A percentile compares a stretch with the other conserved stretches of the same genome.
Evolutionary conservation across 2,888 invertebrate genomes (phyloP).

Genomic region (Ormyrus thymus): DNA sequence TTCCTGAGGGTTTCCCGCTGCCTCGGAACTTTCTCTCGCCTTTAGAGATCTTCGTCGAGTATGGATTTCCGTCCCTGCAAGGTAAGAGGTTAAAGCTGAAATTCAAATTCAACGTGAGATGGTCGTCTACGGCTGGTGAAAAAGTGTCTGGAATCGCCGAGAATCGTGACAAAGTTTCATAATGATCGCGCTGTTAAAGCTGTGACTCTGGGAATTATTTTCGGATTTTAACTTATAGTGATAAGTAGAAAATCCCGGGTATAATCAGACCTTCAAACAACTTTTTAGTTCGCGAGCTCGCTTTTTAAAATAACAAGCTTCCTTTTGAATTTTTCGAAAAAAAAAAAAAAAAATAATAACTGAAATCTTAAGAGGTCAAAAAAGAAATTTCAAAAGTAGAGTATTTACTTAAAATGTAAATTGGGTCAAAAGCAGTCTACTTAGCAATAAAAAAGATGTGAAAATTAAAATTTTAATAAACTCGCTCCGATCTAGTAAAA

Average conservation of each 20-base stretch:
- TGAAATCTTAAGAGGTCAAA: neutral
- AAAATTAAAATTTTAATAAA: too few relatives aligned
- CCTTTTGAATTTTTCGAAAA: neutral
- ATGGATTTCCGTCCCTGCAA: conserved; percentile 63
- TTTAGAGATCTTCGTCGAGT: conserved; percentile 62
- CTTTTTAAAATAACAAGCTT: neutral
- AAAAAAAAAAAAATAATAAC: neutral
- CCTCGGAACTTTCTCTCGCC: conserved; percentile 42
- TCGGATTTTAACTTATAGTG: neutral
- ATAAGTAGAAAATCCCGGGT: neutral
- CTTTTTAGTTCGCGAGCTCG: neutral
- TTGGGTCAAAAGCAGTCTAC: too few relatives aligned
- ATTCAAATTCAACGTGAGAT: conserved; percentile 49
- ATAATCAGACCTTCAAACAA: neutral
- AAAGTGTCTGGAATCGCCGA: conserved; percentile 40
- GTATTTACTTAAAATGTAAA: neutral
- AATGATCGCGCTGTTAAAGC: neutral
- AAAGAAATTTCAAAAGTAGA: neutral
- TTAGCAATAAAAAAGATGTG: too few relatives aligned
- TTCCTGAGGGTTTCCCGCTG: conserved; percentile 28
- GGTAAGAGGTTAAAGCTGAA: conserved; percentile 61
- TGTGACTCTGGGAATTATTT: too few relatives aligned
- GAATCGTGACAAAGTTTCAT: conserved; percentile 11
- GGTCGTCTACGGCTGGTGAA: conserved; percentile 35
- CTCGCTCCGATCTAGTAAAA: too few relatives aligned